Percentiles rank a stretch among this genome's conserved stretches.
Conservation (phyloP, 2,888 invertebrate species). For the Trachelus iudaicus region DNA sequence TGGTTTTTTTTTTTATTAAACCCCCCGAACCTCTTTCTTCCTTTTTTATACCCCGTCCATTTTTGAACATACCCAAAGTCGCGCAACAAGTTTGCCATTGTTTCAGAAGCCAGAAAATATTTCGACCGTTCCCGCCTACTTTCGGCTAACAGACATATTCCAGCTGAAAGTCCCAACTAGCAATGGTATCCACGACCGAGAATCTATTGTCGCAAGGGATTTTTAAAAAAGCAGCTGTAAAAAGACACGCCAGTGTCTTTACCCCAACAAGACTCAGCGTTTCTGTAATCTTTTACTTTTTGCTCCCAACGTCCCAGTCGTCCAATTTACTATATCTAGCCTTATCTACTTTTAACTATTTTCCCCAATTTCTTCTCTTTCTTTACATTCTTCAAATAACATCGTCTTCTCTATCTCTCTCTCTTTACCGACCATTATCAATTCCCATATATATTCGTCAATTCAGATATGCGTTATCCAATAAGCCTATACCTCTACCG, state of each 20-base stretch:
- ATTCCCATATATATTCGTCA: neutral
- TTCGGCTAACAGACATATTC: neutral
- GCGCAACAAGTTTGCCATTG: constrained; percentile 59
- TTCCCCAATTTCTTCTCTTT: neutral
- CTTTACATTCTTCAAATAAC: neutral
- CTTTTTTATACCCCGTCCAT: neutral
- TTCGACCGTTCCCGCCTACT: constrained; percentile 16
- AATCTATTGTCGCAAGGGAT: constrained; percentile 14
- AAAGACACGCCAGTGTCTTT: constrained; percentile 4
- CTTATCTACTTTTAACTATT: neutral
- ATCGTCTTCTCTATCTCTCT: neutral
- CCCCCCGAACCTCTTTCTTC: neutral
- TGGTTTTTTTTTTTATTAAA: too few relatives aligned
- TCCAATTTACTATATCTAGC: neutral
- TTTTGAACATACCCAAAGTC: neutral
- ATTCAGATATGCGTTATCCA: neutral
- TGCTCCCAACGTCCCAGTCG: neutral
- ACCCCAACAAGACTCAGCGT: neutral
- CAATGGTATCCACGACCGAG: neutral
- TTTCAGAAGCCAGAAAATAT: constrained; percentile 37
- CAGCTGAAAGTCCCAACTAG: constrained; percentile 3
- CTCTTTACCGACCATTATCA: neutral
- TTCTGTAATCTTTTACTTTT: neutral
- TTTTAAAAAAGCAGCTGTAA: constrained; percentile 17
- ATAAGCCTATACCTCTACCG: neutral